Conservation (phyloP, 2,797 vertebrate genomes). For the Enoplosus armatus region DNA sequence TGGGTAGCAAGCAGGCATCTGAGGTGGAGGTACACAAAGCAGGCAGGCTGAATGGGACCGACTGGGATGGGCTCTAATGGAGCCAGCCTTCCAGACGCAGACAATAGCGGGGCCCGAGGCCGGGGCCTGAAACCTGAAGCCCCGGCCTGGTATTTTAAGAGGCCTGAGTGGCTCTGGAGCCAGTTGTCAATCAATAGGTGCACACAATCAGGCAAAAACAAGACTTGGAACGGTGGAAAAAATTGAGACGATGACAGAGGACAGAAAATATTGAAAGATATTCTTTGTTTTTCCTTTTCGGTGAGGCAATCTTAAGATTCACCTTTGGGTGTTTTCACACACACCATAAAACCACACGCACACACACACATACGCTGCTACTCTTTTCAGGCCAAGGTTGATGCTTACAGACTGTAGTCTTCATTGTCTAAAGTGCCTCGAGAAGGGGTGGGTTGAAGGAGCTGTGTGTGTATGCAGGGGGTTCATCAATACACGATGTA, state of each 20-base stretch:
- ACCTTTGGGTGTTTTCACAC: constrained; percentile 58
- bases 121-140: constrained; percentile 89
- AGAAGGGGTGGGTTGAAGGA: constrained; percentile 50
- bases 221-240: constrained; percentile 63
- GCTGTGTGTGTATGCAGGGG: constrained; percentile 25
- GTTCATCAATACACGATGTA: constrained; percentile 67
- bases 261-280: constrained; percentile 82
- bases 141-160: constrained; percentile 89
- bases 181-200: constrained; percentile 89
- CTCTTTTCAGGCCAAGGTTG: constrained; percentile 60
- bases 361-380: constrained; percentile 20
- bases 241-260: constrained; percentile 69
- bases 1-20: constrained; percentile 74
- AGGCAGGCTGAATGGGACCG: constrained; percentile 82
- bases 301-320: constrained; percentile 64
- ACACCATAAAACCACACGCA: constrained; percentile 17
- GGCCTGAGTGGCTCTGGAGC: constrained; percentile 89
- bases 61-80: constrained; percentile 80
- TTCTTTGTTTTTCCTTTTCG: constrained; percentile 54
- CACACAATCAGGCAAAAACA: constrained; percentile 83
- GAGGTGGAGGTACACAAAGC: constrained; percentile 79
- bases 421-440: constrained; percentile 73
- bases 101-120: constrained; percentile 86
- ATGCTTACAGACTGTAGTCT: constrained; percentile 51
- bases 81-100: constrained; percentile 84